Evolutionary conservation across 2,113 vertebrate species (phyloP).

Genomic region (Oncorhynchus mykiss): DNA sequence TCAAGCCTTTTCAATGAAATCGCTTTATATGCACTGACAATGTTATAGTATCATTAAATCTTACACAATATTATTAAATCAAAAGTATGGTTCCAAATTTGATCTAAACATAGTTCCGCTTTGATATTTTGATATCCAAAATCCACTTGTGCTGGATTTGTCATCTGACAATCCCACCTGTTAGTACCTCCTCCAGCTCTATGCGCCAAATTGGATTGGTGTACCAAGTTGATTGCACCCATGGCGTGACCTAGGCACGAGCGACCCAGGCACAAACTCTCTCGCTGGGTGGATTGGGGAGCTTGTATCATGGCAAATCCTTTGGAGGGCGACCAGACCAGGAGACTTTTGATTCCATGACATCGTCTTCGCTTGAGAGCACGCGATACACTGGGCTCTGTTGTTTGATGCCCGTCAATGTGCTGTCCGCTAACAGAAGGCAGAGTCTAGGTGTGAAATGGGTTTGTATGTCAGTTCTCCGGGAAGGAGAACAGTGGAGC

Average conservation of each 20-base stretch:
- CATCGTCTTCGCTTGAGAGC: background rate
- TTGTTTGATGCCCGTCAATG: background rate
- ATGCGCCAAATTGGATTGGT: slow-evolving; percentile 44
- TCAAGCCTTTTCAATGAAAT: background rate
- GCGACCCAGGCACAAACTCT: no score
- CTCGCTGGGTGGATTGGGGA: no score
- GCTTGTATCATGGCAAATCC: no score
- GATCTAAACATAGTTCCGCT: slow-evolving; percentile 60
- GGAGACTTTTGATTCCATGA: background rate
- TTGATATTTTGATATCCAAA: slow-evolving; percentile 43
- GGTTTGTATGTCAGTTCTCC: slow-evolving; percentile 37
- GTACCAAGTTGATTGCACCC: slow-evolving; percentile 17
- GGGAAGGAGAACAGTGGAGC: slow-evolving; percentile 35
- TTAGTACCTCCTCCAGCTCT: slow-evolving; percentile 11
- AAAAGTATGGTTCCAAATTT: slow-evolving; percentile 20
- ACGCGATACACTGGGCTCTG: background rate
- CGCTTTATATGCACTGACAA: no score
- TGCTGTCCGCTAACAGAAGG: slow-evolving; percentile 22
- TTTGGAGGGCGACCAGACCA: no score
- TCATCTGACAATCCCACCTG: slow-evolving; percentile 45
- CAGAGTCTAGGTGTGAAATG: slow-evolving; percentile 16
- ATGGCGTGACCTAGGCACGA: no score
- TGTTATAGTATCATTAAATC: no score
- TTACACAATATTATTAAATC: no score
- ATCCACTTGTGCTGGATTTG: slow-evolving; percentile 62